Evolutionary conservation across 1,140 invertebrate species (phyloP), one percentile per base, ranked within the genome.

Genomic region (Neodiprion pinetum): DNA sequence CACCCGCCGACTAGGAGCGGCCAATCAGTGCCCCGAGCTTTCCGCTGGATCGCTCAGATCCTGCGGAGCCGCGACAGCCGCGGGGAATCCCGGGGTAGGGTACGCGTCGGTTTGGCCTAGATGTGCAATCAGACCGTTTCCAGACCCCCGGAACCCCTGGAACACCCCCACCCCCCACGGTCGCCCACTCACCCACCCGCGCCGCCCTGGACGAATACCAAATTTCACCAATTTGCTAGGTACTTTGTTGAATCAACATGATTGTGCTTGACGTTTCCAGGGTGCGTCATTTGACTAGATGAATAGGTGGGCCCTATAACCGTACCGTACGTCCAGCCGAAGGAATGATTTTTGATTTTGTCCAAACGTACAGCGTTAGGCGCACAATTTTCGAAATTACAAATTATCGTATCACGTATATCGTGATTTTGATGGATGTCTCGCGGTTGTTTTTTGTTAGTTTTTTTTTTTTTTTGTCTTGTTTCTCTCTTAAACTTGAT

Each of bases 201-300:
- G 14, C 9, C n/a, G 47, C 11, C 28, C 83, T 88, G 88, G 88
- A 86, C 88, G 86, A 88, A 89, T 88, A 88, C 86, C 87, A 88
- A 89, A 88, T 89, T 88, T 85, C 83, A 83, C 82, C 86, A 88
- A 88, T 88, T 88, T 87, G 84, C 84, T 88, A 84, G 86, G 86
- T 88, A 88, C 87, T 88, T 87, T 88, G 87, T 88, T 89, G 87
- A 89, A 88, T 89, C 87, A 89, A 89, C 87, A 88, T 88, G 86
- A 88, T 88, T 87, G 86, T 83, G 84, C 87, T 86, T 83, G 86
- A 87, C 87, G 84, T 69, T 80, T 78, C 79, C 74, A 23, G 50
- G 72, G 50, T 67, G 50, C 70, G 70, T 48, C 70, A 61, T 61
- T 61, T 40, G 28, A 5, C 1, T 40, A 40, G 28, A 40, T 40